Percentiles rank a stretch among this genome's conserved stretches.
Conservation (phyloP, 2,888 invertebrate species). For the Candidula unifasciata region DNA sequence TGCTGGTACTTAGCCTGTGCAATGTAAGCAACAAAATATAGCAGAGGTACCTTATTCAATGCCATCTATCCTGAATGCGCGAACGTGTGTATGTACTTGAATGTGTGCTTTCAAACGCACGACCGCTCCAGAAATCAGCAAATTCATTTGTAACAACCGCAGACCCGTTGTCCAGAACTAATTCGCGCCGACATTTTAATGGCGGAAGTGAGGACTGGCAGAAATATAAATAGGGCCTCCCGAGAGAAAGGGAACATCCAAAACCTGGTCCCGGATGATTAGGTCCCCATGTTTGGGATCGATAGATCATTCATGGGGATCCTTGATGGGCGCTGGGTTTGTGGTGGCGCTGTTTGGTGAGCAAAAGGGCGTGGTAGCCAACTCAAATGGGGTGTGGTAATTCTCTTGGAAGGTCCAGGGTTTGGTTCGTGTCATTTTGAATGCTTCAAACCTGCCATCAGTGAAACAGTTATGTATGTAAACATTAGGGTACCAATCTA, state of each 20-base stretch:
- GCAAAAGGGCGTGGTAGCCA: neutral
- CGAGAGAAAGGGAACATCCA: neutral
- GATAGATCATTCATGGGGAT: neutral
- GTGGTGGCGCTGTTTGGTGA: neutral
- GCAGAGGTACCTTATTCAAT: neutral
- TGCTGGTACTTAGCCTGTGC: too few relatives aligned
- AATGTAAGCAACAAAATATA: too few relatives aligned
- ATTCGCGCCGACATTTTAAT: slow-evolving; percentile 20
- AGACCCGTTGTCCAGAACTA: neutral
- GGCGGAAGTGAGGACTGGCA: neutral
- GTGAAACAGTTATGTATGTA: too few relatives aligned
- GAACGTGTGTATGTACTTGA: neutral
- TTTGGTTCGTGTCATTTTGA: too few relatives aligned
- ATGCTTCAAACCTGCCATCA: too few relatives aligned
- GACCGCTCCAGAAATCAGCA: neutral
- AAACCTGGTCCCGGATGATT: neutral
- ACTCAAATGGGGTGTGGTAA: neutral
- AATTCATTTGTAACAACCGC: neutral
- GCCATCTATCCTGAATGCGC: neutral
- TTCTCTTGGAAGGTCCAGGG: neutral
- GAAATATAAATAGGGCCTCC: neutral
- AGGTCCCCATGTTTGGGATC: neutral
- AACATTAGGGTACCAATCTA: too few relatives aligned
- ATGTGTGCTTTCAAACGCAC: neutral
- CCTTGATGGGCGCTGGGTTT: neutral